Conservation (phyloP, 2,888 invertebrate genomes). For the Machimus atricapillus region DNA sequence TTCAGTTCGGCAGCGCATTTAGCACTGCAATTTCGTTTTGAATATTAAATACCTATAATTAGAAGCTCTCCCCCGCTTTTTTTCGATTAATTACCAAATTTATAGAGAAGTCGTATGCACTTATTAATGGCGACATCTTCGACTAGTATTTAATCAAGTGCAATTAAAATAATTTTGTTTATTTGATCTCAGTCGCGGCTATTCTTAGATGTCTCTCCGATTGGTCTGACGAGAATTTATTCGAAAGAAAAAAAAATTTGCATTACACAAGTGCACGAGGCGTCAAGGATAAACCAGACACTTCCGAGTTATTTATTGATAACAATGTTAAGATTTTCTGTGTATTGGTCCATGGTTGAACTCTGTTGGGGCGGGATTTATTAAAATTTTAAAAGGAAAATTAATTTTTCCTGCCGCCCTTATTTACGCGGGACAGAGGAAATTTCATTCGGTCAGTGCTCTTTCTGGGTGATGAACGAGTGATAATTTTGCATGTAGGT, state of each 20-base stretch:
- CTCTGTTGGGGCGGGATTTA: not conserved
- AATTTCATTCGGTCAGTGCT: not conserved
- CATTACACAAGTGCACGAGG: not conserved
- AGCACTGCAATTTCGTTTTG: not conserved
- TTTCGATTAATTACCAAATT: not conserved
- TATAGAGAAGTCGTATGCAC: not conserved
- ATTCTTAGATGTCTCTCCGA: not conserved
- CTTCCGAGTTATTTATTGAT: constrained; percentile 15
- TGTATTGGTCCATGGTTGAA: not conserved
- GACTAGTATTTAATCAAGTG: not conserved
- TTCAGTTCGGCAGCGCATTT: not conserved
- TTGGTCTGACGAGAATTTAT: constrained; percentile 1
- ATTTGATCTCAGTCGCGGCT: not conserved
- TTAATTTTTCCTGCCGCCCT: not conserved
- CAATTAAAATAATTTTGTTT: constrained; percentile 13
- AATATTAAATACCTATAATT: not conserved
- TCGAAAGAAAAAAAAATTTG: not conserved
- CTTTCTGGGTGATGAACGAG: not conserved
- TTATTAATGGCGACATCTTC: not conserved
- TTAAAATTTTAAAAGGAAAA: not conserved
- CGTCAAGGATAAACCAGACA: constrained; percentile 1
- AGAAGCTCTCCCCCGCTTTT: not conserved
- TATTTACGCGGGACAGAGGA: not conserved
- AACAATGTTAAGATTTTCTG: not conserved
- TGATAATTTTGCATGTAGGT: not conserved